A percentile compares a stretch with the other conserved stretches of the same genome.
Evolutionary conservation across 2,113 vertebrate genomes (phyloP).

Genomic region (Cichladusa arquata): DNA sequence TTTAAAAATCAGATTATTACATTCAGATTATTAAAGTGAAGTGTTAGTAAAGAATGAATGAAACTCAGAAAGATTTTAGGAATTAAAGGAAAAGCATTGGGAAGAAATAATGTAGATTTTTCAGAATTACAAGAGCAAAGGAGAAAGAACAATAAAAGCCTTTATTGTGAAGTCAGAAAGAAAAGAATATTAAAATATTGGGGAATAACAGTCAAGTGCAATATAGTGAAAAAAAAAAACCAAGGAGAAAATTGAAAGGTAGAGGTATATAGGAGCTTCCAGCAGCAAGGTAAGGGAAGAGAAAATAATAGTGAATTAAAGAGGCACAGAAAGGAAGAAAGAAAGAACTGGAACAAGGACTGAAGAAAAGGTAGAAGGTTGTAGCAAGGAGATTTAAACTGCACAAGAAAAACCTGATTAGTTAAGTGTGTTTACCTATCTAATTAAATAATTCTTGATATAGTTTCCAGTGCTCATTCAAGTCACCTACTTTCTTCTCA

Average conservation of each 20-base stretch:
- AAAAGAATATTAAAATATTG: neutral
- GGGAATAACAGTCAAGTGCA: neutral
- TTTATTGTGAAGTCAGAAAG: neutral
- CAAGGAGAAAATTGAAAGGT: neutral
- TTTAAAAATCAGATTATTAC: neutral
- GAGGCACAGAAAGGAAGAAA: neutral
- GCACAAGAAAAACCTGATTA: neutral
- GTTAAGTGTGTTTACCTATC: neutral
- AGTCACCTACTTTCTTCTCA: conserved; percentile 25
- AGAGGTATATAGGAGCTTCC: neutral
- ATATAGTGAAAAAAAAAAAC: neutral
- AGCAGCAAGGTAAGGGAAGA: neutral
- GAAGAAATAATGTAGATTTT: neutral
- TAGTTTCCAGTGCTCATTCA: neutral
- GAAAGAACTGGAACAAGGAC: neutral
- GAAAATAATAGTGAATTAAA: neutral
- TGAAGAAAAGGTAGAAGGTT: neutral
- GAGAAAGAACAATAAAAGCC: neutral
- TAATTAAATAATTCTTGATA: conserved; percentile 30
- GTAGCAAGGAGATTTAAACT: neutral
- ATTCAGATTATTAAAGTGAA: neutral
- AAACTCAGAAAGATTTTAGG: neutral
- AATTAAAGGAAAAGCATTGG: neutral
- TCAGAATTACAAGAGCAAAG: neutral
- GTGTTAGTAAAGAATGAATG: neutral